A percentile compares a stretch with the other conserved stretches of the same genome.
These are phyloP conservation scores for Falco naumanni DNA, from an alignment of 2,797 vertebrate genomes.

Conservation along the genomic window DNA sequence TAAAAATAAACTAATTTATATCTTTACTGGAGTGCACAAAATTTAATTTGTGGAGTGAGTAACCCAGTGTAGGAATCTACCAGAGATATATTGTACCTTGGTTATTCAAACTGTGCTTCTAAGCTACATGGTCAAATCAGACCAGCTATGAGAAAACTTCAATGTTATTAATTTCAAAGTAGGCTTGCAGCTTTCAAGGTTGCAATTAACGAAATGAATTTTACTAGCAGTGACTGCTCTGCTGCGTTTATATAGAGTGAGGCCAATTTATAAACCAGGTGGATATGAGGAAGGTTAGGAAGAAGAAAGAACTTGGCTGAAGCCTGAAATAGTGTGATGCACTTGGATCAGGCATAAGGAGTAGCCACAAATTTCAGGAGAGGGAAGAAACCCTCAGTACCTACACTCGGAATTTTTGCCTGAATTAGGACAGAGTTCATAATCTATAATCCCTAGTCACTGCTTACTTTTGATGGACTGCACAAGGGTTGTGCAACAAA, in stretches of 20 bases:
- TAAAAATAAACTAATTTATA: background rate
- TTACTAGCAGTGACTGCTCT: background rate
- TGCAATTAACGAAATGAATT: background rate
- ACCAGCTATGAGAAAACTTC: background rate
- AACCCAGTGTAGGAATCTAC: background rate
- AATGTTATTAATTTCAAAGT: background rate
- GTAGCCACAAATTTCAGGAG: background rate
- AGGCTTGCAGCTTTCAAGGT: background rate
- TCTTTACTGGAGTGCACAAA: background rate
- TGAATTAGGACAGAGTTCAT: background rate
- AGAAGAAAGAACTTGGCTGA: background rate
- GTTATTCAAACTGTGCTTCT: background rate
- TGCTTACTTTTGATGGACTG: background rate
- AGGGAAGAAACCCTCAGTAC: fast-evolving
- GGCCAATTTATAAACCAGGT: background rate
- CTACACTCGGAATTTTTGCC: background rate
- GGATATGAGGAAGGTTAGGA: background rate
- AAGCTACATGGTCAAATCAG: fast-evolving
- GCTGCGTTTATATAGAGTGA: background rate
- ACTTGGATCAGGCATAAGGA: background rate
- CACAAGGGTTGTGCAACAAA: background rate
- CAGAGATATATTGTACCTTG: background rate
- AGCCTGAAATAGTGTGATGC: background rate
- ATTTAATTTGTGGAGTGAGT: background rate
- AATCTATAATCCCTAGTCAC: background rate